Evolutionary conservation across 2,797 vertebrate species (phyloP).

Genomic region (Geotrypetes seraphini): DNA sequence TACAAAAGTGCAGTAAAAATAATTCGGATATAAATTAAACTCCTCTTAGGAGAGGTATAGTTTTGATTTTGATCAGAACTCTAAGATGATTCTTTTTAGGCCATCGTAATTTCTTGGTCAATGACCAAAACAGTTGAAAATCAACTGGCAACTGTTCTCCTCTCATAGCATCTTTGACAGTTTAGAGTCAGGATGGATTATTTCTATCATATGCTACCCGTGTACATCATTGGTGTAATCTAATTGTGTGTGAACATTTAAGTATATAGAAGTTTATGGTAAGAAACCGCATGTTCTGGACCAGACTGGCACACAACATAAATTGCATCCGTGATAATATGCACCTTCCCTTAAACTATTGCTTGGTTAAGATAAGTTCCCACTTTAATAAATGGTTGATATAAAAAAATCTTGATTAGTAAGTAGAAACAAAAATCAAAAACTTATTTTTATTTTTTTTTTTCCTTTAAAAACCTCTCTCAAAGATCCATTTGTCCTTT

Average conservation of each 20-base stretch:
- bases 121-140: constrained; percentile 44
- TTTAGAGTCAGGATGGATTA: constrained; percentile 27
- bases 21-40: constrained; percentile 48
- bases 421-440: constrained; percentile 74
- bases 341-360: constrained; percentile 88
- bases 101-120: constrained; percentile 44
- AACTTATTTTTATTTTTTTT: too few relatives aligned
- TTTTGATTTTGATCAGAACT: constrained; percentile 55
- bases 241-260: constrained; percentile 71
- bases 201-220: constrained; percentile 25
- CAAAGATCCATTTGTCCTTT: constrained; percentile 72
- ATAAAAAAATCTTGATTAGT: constrained; percentile 84
- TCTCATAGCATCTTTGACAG: constrained; percentile 24
- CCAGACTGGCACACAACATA: constrained; percentile 86
- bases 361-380: constrained; percentile 88
- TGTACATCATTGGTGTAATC: constrained; percentile 57
- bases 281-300: constrained; percentile 64
- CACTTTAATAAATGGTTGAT: constrained; percentile 84
- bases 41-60: constrained; percentile 36
- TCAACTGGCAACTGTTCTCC: constrained; percentile 12
- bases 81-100: constrained; percentile 45
- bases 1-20: constrained; percentile 41
- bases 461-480: constrained; percentile 73
- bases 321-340: constrained; percentile 91
- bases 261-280: constrained; percentile 66